These are phyloP conservation scores for Rhyacichthys aspro DNA, from an alignment of 2,797 vertebrate species.

Conservation along the genomic window DNA sequence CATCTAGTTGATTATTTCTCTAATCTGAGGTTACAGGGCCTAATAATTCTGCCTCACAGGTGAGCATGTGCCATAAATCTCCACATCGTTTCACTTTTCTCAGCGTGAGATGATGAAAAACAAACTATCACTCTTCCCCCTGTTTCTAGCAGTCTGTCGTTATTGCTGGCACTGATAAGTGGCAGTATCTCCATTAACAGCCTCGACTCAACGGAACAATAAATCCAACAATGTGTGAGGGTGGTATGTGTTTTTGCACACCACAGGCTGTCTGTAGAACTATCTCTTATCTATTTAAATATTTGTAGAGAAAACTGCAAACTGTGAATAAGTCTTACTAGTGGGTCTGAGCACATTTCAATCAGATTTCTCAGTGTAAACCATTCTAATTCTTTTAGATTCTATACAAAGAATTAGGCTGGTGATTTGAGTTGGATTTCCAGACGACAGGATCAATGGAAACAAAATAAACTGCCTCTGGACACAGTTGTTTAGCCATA, in stretches of 20 bases:
- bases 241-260: slow-evolving; percentile 12
- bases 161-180: slow-evolving; percentile 79
- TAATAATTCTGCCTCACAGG: slow-evolving; percentile 75
- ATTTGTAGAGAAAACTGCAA: slow-evolving; percentile 8
- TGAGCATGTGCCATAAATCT: slow-evolving; percentile 66
- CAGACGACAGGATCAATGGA: too few relatives aligned
- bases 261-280: slow-evolving; percentile 12
- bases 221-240: slow-evolving; percentile 59
- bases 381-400: too few relatives aligned
- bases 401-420: too few relatives aligned
- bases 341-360: background rate
- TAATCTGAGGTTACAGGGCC: slow-evolving; percentile 69
- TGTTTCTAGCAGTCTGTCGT: slow-evolving; percentile 75
- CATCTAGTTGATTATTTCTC: slow-evolving; percentile 78
- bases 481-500: too few relatives aligned
- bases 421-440: too few relatives aligned
- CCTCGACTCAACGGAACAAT: slow-evolving; percentile 66
- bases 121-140: slow-evolving; percentile 78
- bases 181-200: slow-evolving; percentile 76
- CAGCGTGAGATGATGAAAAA: slow-evolving; percentile 74
- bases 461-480: too few relatives aligned
- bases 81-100: slow-evolving; percentile 66
- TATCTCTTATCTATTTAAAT: slow-evolving; percentile 21
- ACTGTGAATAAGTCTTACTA: background rate
- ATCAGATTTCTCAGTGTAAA: background rate